A percentile compares a stretch with the other conserved stretches of the same genome.
phyloP scores from a whole-genome alignment of 2,888 invertebrate genomes.

The Mimas tiliae region DNA sequence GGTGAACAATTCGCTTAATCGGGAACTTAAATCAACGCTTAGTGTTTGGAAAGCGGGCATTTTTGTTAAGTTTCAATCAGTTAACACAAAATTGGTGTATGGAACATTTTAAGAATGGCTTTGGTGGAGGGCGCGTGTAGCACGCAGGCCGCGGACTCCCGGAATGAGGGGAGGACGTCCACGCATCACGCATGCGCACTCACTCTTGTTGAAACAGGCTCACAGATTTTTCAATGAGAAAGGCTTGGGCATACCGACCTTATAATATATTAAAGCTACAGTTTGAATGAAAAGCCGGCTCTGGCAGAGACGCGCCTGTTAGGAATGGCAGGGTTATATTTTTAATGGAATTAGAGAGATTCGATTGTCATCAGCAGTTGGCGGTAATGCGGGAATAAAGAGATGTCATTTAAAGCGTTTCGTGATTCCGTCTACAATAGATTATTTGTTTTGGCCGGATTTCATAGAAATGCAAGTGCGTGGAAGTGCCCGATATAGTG shows the following conservation, averaged over 20 bases:
- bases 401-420: background rate
- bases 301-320: background rate
- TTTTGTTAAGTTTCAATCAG: constrained; percentile 37
- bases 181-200: constrained; percentile 75
- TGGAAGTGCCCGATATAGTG: too few relatives aligned
- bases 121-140: constrained; percentile 29
- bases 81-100: constrained; percentile 27
- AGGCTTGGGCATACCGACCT: constrained; percentile 33
- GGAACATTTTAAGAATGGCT: constrained; percentile 26
- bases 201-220: constrained; percentile 35
- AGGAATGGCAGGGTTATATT: constrained; percentile 9
- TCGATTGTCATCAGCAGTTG: background rate
- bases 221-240: constrained; percentile 52
- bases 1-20: constrained; percentile 49
- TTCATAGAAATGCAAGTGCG: too few relatives aligned
- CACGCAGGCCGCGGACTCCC: constrained; percentile 35
- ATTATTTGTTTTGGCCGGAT: background rate
- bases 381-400: background rate
- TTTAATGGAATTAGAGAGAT: constrained; percentile 8
- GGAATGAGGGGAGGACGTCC: constrained; percentile 43
- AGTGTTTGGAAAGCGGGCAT: constrained; percentile 57
- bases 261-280: background rate
- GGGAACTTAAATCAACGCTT: constrained; percentile 42
- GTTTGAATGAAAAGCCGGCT: background rate
- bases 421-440: background rate